phyloP scores from a whole-genome alignment of 2,888 invertebrate species.

The Uloborus plumipes region DNA sequence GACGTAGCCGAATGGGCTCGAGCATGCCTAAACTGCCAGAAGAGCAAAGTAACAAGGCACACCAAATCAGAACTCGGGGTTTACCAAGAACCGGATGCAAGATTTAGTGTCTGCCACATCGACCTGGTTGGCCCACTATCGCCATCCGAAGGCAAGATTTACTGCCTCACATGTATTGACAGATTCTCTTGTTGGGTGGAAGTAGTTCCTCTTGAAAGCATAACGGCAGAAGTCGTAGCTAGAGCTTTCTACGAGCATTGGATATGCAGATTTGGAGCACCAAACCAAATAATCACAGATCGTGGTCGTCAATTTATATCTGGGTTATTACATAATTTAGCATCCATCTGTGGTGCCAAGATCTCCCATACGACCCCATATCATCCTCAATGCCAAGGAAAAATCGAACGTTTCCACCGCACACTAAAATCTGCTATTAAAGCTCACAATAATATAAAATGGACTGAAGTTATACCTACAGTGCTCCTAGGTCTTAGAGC shows the following conservation, averaged over 20 bases:
- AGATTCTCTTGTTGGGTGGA: constrained; percentile 71
- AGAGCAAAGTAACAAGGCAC: no score
- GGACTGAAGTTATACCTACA: constrained; percentile 48
- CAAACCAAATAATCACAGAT: constrained; percentile 69
- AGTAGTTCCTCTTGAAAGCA: constrained; percentile 69
- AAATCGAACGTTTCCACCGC: constrained; percentile 58
- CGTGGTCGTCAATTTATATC: constrained; percentile 69
- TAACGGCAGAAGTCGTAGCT: constrained; percentile 71
- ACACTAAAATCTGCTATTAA: constrained; percentile 54
- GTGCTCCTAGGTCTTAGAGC: constrained; percentile 50
- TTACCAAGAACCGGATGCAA: not conserved
- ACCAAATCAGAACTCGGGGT: no score
- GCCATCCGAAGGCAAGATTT: not conserved
- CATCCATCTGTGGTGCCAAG: constrained; percentile 6
- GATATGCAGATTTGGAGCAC: constrained; percentile 71
- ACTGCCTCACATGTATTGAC: constrained; percentile 10
- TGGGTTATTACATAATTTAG: constrained; percentile 9
- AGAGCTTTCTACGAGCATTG: constrained; percentile 69
- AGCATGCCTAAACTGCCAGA: not conserved
- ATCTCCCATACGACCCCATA: constrained; percentile 32
- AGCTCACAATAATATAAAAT: no score
- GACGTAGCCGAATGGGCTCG: not conserved
- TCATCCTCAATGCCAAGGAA: constrained; percentile 34
- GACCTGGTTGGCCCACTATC: constrained; percentile 46
- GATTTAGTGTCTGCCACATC: constrained; percentile 38